Evolutionary conservation across 2,113 vertebrate genomes (phyloP), one percentile per base, ranked within the genome.

Genomic region (Odobenus rosmarus): DNA sequence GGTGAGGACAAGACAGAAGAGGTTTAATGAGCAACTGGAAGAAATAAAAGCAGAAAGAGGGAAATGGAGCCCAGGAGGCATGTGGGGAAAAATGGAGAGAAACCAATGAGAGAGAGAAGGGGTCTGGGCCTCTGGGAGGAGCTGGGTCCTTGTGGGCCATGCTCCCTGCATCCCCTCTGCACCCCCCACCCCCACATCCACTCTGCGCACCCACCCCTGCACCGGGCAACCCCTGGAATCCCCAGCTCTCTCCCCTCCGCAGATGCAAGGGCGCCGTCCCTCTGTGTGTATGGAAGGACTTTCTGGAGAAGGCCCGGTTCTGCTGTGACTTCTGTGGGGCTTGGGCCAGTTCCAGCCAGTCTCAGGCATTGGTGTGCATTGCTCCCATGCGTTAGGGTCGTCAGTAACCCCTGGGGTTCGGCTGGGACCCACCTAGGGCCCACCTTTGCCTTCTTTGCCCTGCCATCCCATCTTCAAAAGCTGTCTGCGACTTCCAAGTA

Each of bases 31-130:
- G 51, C 57, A 93, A 61, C 77, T 90, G 87, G 36, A 28, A 59
- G 77, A 53, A 39, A 94, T 77, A 15, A 26, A 39, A 12, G 62
- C 19, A 9, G 42, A 57, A 42, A 69, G 67, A 83, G 59, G 28
- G 64, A 77, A 61, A 42, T 0, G 19, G 53, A 31, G 83, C 69
- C 26, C 4, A 13, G 28, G 24, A 33, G 57, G 72, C n/a, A 13
- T 1, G 21, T 8, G 5, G 49, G 53, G 59, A 85, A 7, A 31
- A 42, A 7, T 1, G 49, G n/a, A 4, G 51, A 69, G 31, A 26
- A 16, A 51, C 5, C 46, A 5, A 3, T 1, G 67, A 1, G 5
- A 1, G n/a, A 28, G 39, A 19, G 1, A 14, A 16, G 3, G 1
- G 15, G 71, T 16, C 13, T 9, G 31, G 19, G 36, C 15, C n/a